phyloP scores from a whole-genome alignment of 2,888 invertebrate species.

The Siphlonurus alternatus region DNA sequence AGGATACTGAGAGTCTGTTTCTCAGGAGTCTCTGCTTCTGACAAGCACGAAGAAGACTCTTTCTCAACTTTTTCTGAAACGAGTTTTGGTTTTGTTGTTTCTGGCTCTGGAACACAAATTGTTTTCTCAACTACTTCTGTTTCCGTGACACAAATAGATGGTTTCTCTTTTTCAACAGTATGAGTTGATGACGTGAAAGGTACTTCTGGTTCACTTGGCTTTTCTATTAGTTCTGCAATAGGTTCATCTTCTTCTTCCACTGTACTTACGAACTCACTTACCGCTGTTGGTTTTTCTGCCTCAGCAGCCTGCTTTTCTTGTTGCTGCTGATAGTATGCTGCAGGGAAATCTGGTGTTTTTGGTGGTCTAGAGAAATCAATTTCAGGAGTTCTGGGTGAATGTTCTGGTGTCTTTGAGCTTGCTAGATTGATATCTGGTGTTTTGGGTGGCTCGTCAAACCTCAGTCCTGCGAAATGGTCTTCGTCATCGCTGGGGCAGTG shows the following conservation, averaged over 20 bases:
- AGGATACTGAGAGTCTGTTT: too few relatives aligned
- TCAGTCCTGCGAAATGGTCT: constrained; percentile 36
- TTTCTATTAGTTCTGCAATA: too few relatives aligned
- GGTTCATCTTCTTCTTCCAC: neutral
- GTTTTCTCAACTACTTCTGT: too few relatives aligned
- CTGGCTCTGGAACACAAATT: too few relatives aligned
- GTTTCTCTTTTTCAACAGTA: too few relatives aligned
- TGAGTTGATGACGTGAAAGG: too few relatives aligned
- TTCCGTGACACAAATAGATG: too few relatives aligned
- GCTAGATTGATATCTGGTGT: constrained; percentile 33
- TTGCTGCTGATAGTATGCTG: constrained; percentile 29
- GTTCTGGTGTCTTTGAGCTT: constrained; percentile 15
- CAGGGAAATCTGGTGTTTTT: constrained; percentile 30
- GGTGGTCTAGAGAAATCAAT: neutral
- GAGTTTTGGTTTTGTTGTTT: too few relatives aligned
- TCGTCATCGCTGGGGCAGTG: constrained; percentile 62
- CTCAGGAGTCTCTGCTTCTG: too few relatives aligned
- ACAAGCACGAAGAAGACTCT: too few relatives aligned
- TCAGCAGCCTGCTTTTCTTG: constrained; percentile 9
- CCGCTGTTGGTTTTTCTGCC: constrained; percentile 24
- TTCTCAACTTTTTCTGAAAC: too few relatives aligned
- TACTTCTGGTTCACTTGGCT: too few relatives aligned
- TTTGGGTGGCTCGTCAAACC: constrained; percentile 28
- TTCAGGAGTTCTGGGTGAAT: constrained; percentile 31
- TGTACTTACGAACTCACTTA: constrained; percentile 15